Evolutionary conservation across 2,113 vertebrate species (phyloP).

Genomic region (Eleginops maclovinus): DNA sequence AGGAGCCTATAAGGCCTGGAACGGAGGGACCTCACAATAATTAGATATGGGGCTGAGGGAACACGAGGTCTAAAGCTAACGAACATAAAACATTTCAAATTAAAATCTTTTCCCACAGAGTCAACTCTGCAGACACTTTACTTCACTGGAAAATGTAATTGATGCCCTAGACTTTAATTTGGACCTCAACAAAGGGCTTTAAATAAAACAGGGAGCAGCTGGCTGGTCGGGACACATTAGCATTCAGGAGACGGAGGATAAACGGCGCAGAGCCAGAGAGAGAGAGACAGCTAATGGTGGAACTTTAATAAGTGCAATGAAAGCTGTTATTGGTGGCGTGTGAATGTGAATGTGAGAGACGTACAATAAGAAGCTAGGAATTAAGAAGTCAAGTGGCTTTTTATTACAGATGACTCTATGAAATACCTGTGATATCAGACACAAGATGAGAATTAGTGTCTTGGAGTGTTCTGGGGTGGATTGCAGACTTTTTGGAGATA

Average conservation of each 20-base stretch:
- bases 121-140: slow-evolving; percentile 33
- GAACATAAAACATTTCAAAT: slow-evolving; percentile 33
- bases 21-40: slow-evolving; percentile 42
- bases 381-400: neutral
- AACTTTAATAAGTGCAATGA: slow-evolving; percentile 9
- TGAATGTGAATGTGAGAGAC: neutral
- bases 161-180: slow-evolving; percentile 64
- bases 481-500: too few relatives aligned
- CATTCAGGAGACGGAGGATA: slow-evolving; percentile 35
- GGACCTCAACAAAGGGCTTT: slow-evolving; percentile 59
- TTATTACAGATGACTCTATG: neutral
- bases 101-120: slow-evolving; percentile 27
- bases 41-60: slow-evolving; percentile 51
- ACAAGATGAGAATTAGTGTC: neutral
- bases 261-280: slow-evolving; percentile 9
- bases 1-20: slow-evolving; percentile 2
- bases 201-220: slow-evolving; percentile 56
- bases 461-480: too few relatives aligned
- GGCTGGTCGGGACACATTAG: slow-evolving; percentile 47
- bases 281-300: slow-evolving; percentile 28
- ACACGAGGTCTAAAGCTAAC: slow-evolving; percentile 13
- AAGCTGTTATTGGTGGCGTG: neutral
- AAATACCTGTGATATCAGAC: neutral
- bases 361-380: neutral
- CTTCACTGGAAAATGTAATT: slow-evolving; percentile 50